Evolutionary conservation across 2,113 vertebrate species (phyloP).

Genomic region (Calypte anna): DNA sequence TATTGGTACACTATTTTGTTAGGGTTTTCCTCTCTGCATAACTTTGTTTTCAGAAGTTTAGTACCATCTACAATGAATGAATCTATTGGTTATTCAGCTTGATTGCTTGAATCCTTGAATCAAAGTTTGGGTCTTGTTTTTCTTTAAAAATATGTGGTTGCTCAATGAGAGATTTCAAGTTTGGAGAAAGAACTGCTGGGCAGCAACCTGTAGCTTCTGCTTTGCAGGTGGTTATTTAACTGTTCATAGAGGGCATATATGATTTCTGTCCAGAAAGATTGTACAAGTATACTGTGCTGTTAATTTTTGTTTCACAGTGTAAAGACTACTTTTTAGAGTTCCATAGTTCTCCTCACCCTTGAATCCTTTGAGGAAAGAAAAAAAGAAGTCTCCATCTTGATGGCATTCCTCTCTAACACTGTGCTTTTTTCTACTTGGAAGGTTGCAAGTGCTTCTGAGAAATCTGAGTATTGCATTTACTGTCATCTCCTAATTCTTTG

Average conservation of each 20-base stretch:
- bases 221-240: not conserved
- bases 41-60: not conserved
- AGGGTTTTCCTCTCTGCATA: not conserved
- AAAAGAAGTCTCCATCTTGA: not conserved
- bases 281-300: not conserved
- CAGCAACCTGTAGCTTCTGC: not conserved
- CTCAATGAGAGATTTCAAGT: not conserved
- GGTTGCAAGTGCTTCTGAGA: not conserved
- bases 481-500: not conserved
- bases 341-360: not conserved
- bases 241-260: not conserved
- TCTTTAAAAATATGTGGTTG: not conserved
- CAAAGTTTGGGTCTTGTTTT: not conserved
- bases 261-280: not conserved
- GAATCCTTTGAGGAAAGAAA: not conserved
- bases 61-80: not conserved
- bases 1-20: not conserved
- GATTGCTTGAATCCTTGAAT: not conserved
- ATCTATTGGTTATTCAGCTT: not conserved
- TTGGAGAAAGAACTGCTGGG: not conserved
- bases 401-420: not conserved
- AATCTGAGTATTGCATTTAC: not conserved
- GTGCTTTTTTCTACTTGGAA: constrained; percentile 10
- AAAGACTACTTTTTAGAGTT: not conserved
- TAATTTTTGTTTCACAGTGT: not conserved